A percentile compares a stretch with the other conserved stretches of the same genome.
phyloP scores from a whole-genome alignment of 2,113 vertebrate species.

The Rana temporaria region DNA sequence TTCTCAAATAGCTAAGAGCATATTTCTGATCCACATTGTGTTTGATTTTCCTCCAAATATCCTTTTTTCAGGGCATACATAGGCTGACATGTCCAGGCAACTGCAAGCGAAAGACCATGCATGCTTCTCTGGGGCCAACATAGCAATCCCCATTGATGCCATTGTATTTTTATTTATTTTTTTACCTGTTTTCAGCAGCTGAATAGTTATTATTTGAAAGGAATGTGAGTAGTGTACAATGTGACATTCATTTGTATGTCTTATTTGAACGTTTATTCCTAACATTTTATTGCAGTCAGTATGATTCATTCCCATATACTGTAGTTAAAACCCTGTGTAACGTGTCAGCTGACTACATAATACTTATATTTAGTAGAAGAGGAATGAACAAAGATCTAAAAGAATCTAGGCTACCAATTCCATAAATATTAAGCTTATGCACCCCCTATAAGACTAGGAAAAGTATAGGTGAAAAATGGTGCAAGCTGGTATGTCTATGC shows the following conservation, averaged over 20 bases:
- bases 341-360: too few relatives aligned
- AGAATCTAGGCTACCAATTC: too few relatives aligned
- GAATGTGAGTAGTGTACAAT: not conserved
- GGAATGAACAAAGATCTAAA: too few relatives aligned
- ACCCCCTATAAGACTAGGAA: too few relatives aligned
- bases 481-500: too few relatives aligned
- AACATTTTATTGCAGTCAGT: not conserved
- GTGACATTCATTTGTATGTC: not conserved
- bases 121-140: constrained; percentile 38
- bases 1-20: constrained; percentile 18
- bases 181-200: not conserved
- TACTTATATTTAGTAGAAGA: too few relatives aligned
- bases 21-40: constrained; percentile 44
- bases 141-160: not conserved
- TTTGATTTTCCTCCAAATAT: constrained; percentile 37
- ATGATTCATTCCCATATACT: too few relatives aligned
- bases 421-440: too few relatives aligned
- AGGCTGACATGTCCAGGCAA: constrained; percentile 42
- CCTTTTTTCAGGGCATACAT: constrained; percentile 31
- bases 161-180: constrained; percentile 19
- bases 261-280: not conserved
- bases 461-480: too few relatives aligned
- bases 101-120: constrained; percentile 19
- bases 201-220: not conserved
- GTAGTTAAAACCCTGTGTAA: too few relatives aligned